A percentile compares a stretch with the other conserved stretches of the same genome.
Evolutionary conservation across 2,888 invertebrate species (phyloP).

Genomic region (Therioaphis trifolii): DNA sequence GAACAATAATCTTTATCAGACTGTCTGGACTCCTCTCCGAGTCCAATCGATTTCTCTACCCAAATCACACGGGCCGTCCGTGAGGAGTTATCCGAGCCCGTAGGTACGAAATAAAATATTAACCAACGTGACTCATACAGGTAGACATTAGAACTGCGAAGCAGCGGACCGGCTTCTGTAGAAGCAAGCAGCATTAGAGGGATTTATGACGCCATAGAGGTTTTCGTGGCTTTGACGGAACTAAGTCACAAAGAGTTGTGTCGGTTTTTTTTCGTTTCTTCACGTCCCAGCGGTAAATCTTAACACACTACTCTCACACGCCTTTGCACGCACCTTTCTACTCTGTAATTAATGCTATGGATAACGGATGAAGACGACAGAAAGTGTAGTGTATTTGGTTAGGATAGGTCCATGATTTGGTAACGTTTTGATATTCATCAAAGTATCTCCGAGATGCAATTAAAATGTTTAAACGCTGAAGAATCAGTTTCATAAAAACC

Average conservation of each 20-base stretch:
- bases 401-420: no score
- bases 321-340: not conserved
- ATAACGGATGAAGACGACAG: no score
- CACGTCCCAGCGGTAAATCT: not conserved
- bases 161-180: not conserved
- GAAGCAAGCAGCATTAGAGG: not conserved
- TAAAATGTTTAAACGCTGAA: no score
- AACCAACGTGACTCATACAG: no score
- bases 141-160: not conserved
- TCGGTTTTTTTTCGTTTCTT: not conserved
- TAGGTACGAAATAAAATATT: not conserved
- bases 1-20: not conserved
- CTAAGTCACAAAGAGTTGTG: not conserved
- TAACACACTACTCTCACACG: not conserved
- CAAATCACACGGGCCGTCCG: not conserved
- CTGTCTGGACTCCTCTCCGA: not conserved
- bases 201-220: not conserved
- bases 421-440: no score
- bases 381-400: no score
- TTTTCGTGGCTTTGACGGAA: not conserved
- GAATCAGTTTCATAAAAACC: no score
- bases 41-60: not conserved
- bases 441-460: no score
- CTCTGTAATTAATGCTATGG: no score
- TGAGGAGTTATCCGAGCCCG: no score